Base-by-base conservation (phyloP, 2,113 vertebrate genomes). In the Hepsetus odoe region DNA sequence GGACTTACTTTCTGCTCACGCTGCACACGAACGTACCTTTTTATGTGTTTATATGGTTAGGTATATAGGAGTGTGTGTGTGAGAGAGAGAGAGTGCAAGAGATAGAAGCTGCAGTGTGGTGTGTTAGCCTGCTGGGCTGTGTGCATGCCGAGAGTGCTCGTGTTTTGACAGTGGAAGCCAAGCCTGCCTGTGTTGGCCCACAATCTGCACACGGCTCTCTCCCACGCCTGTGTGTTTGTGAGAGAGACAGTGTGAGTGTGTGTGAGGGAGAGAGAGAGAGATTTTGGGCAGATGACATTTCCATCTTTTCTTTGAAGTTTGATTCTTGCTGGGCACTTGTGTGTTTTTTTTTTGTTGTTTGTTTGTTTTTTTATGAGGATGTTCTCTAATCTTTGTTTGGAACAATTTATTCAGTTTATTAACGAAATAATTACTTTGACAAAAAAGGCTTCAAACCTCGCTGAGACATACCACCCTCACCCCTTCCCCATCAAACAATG, bases 121-220 rank as follows among this genome's bases (percentile, higher is more conserved):
- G 76, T 49, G 80, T 74, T 80, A 85, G 77, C 82, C 82, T 80
- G 71, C 82, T 83, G 72, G 66, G 83, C 38, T 72, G 76, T 11
- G 26, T 51, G 46, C 80, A 79, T 76, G 79, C 73, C 72, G 74
- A 86, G 76, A 70, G 75, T 68, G 72, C 76, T 82, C 83, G 79
- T 88, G 87, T 87, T 88, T 68, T 83, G 82, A 89, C 77, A 85
- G 70, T 82, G 30, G 51, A 69, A 79, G 66, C 83, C 74, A 77
- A 35, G 51, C 77, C 74, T 74, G 77, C 42, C 82, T 77, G 33
- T 77, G 80, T 75, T 82, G 71, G 77, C 65, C 74, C 77, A 75
- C 74, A 82, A 56, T 78, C 79, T 80, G 70, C 56, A 20, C 46
- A 56, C 28, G 40, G 16, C 65, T 76, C 53, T 46, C 61, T 68